These are phyloP conservation scores for Leucophenga varia DNA, from an alignment of 1,140 invertebrate species.

Conservation along the genomic window DNA sequence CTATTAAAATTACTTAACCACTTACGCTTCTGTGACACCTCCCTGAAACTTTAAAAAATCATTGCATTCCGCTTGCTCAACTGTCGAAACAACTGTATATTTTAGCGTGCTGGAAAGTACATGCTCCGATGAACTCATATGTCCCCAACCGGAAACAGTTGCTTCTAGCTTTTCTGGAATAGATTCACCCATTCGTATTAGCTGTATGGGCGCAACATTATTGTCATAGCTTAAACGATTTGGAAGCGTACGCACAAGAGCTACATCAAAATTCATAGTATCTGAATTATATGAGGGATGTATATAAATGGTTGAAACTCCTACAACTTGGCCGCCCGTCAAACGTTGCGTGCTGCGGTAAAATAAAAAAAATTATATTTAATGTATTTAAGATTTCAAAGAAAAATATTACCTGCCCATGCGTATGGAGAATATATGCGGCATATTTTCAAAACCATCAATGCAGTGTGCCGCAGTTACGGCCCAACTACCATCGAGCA, in stretches of 20 bases:
- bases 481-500: slow-evolving; percentile 43
- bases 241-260: slow-evolving; percentile 28
- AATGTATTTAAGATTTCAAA: neutral
- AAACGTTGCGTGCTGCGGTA: slow-evolving; percentile 20
- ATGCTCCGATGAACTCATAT: slow-evolving; percentile 40
- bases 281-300: slow-evolving; percentile 46
- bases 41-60: slow-evolving; percentile 35
- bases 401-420: slow-evolving; percentile 17
- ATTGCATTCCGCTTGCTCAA: slow-evolving; percentile 40
- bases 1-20: neutral
- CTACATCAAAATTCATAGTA: slow-evolving; percentile 47
- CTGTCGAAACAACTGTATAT: slow-evolving; percentile 39
- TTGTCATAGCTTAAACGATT: slow-evolving; percentile 20
- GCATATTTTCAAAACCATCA: slow-evolving; percentile 31
- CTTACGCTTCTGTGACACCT: slow-evolving; percentile 46
- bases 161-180: slow-evolving; percentile 27
- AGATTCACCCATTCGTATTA: slow-evolving; percentile 22
- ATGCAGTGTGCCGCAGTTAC: slow-evolving; percentile 55
- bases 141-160: slow-evolving; percentile 48
- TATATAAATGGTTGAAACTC: slow-evolving; percentile 36
- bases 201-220: slow-evolving; percentile 29
- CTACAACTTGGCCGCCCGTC: slow-evolving; percentile 33
- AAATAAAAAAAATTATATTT: neutral
- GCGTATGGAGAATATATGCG: slow-evolving; percentile 38
- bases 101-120: slow-evolving; percentile 36